These are phyloP conservation scores for Spilogale gracilis DNA, from an alignment of 2,113 vertebrate genomes.

Conservation along the genomic window DNA sequence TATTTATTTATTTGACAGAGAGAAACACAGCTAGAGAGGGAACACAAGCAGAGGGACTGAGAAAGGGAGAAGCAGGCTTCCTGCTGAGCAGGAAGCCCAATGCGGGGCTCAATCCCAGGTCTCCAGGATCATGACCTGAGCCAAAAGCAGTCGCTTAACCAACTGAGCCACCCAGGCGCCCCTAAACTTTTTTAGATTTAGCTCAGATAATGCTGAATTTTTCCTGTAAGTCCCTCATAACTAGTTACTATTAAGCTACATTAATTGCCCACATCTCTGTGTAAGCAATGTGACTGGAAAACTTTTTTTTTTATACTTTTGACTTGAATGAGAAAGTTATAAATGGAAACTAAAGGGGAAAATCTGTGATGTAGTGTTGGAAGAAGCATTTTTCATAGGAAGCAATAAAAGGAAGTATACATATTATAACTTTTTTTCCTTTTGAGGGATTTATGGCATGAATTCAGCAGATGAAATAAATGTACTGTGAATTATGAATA, in stretches of 20 bases:
- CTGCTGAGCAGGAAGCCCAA: no score
- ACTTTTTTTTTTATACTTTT: not conserved
- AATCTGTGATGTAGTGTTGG: not conserved
- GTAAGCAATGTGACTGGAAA: not conserved
- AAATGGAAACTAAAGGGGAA: not conserved
- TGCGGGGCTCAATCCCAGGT: no score
- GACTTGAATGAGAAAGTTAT: not conserved
- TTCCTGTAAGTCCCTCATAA: not conserved
- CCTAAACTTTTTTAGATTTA: not conserved
- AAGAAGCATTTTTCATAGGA: slow-evolving; percentile 45
- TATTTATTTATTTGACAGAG: no score
- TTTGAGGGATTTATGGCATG: slow-evolving; percentile 21
- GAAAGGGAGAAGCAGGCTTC: no score
- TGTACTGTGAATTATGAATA: slow-evolving; percentile 55
- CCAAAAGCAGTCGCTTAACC: no score
- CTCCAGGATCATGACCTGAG: no score
- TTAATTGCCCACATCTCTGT: not conserved
- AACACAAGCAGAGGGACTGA: no score
- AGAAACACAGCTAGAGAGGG: no score
- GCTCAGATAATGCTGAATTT: not conserved
- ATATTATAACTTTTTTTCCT: slow-evolving; percentile 55
- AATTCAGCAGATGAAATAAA: slow-evolving; percentile 60
- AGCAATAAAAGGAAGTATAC: slow-evolving; percentile 59
- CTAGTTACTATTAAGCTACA: not conserved
- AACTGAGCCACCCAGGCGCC: no score